A percentile compares a stretch with the other conserved stretches of the same genome.
These are phyloP conservation scores for Drosophila austrosaltans DNA, from an alignment of 2,888 invertebrate species.

Conservation along the genomic window DNA sequence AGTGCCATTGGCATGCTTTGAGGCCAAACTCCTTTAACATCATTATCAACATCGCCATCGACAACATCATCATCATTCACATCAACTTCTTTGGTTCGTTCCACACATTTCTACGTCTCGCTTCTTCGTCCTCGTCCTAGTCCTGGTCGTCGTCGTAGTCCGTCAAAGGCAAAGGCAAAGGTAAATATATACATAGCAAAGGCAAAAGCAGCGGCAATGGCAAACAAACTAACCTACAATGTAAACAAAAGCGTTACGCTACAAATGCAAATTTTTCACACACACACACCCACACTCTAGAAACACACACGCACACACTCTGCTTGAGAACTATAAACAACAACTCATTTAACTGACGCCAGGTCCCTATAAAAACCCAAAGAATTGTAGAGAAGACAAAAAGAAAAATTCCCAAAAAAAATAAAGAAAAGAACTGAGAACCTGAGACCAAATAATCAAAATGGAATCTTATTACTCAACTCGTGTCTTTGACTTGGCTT, in stretches of 20 bases:
- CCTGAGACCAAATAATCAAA: slow-evolving; percentile 12
- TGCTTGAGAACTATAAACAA: slow-evolving; percentile 55
- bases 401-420: slow-evolving; percentile 22
- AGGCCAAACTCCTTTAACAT: slow-evolving; percentile 56
- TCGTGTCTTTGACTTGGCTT: background rate
- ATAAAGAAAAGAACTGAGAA: slow-evolving; percentile 25
- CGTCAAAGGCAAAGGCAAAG: slow-evolving; percentile 70
- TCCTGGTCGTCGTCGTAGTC: slow-evolving; percentile 39
- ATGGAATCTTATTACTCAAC: slow-evolving; percentile 15
- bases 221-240: slow-evolving; percentile 74
- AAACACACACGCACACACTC: slow-evolving; percentile 29
- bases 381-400: slow-evolving; percentile 19
- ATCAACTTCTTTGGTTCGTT: slow-evolving; percentile 23
- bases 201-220: slow-evolving; percentile 31
- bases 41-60: background rate
- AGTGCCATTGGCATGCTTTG: slow-evolving; percentile 70
- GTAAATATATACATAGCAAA: slow-evolving; percentile 59
- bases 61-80: background rate
- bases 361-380: slow-evolving; percentile 50
- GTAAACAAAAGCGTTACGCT: slow-evolving; percentile 76
- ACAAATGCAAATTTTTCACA: slow-evolving; percentile 75
- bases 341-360: slow-evolving; percentile 70
- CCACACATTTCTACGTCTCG: slow-evolving; percentile 24
- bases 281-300: slow-evolving; percentile 24
- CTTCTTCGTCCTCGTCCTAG: slow-evolving; percentile 21